Evolutionary conservation across 1,140 invertebrate genomes (phyloP).

Genomic region (Drosophila chauvacae): DNA sequence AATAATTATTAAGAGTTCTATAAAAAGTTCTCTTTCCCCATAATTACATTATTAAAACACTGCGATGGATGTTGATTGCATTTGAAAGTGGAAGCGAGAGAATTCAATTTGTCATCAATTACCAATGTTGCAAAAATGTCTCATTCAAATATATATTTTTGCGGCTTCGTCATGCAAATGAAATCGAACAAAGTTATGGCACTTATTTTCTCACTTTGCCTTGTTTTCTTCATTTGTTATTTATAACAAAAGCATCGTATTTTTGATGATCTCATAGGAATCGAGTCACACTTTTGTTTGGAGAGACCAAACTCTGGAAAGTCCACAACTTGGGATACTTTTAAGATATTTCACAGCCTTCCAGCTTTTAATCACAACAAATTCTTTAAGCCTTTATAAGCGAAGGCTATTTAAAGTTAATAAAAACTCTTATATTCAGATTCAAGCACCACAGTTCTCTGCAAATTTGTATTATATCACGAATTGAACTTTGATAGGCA

Average conservation of each 20-base stretch:
- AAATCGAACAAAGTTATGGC: slow-evolving; percentile 14
- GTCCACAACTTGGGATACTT: slow-evolving; percentile 2
- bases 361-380: background rate
- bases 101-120: slow-evolving; percentile 25
- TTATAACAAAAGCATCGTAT: slow-evolving; percentile 36
- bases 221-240: slow-evolving; percentile 29
- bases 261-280: slow-evolving; percentile 57
- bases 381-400: slow-evolving; percentile 1
- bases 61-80: background rate
- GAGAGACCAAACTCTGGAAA: slow-evolving; percentile 20
- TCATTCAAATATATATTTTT: background rate
- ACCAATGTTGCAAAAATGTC: slow-evolving; percentile 8
- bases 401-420: background rate
- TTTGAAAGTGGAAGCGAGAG: background rate
- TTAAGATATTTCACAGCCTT: slow-evolving; percentile 17
- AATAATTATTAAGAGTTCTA: slow-evolving; percentile 22
- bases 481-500: background rate
- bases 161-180: slow-evolving; percentile 7
- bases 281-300: slow-evolving; percentile 17
- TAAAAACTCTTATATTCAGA: no score
- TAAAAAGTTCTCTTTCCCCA: slow-evolving; percentile 10
- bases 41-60: slow-evolving; percentile 30
- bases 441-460: background rate
- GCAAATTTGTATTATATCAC: slow-evolving; percentile 3
- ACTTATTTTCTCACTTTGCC: slow-evolving; percentile 15